Conservation (phyloP, 1,140 invertebrate genomes). For the Penaeus indicus region DNA sequence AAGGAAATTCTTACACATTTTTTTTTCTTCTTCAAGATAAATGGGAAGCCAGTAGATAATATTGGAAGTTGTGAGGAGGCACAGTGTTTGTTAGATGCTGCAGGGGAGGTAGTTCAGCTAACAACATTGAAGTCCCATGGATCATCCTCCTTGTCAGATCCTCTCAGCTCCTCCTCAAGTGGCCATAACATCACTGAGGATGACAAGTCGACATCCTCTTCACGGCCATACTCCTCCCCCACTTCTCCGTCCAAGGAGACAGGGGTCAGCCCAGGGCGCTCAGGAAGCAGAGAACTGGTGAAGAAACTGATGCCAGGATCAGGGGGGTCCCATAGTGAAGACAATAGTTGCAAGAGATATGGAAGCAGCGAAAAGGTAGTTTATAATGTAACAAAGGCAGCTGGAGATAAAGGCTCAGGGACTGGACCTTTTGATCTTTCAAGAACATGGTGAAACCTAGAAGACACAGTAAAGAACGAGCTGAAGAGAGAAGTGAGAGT, state of each 20-base stretch:
- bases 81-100: constrained; percentile 62
- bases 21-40: constrained; percentile 61
- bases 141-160: constrained; percentile 52
- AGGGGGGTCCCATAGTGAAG: constrained; percentile 47
- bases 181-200: constrained; percentile 61
- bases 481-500: constrained; percentile 49
- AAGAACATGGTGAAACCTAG: constrained; percentile 65
- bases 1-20: neutral
- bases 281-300: constrained; percentile 55
- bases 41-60: constrained; percentile 64
- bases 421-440: constrained; percentile 61
- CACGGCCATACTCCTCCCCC: constrained; percentile 51
- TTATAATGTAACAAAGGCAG: constrained; percentile 63
- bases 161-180: constrained; percentile 56
- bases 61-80: constrained; percentile 63
- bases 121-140: constrained; percentile 65
- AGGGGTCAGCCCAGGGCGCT: constrained; percentile 41
- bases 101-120: constrained; percentile 62
- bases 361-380: constrained; percentile 65
- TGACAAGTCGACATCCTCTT: constrained; percentile 55
- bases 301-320: constrained; percentile 61
- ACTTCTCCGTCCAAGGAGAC: constrained; percentile 57
- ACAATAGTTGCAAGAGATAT: constrained; percentile 50
- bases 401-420: constrained; percentile 59
- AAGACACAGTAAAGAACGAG: constrained; percentile 64